Evolutionary conservation across 2,113 vertebrate species (phyloP).

Genomic region (Colius striatus): DNA sequence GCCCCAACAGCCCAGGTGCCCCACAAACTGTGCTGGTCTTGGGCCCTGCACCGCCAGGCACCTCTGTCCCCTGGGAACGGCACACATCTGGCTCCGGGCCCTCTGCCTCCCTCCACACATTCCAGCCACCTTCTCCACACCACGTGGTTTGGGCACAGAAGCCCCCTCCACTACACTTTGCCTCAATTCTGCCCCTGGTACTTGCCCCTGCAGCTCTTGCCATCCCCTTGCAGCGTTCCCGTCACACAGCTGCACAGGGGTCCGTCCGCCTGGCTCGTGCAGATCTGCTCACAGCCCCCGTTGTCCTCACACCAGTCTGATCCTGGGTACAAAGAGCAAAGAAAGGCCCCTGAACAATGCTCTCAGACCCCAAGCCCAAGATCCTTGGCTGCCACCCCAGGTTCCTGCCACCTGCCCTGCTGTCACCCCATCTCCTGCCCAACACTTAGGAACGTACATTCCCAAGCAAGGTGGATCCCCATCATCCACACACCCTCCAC

Average conservation of each 20-base stretch:
- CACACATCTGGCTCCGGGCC: accelerated
- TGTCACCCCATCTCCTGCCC: accelerated
- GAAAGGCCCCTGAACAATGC: not conserved
- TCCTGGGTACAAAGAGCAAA: constrained; percentile 65
- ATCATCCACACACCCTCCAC: accelerated
- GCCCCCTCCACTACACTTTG: accelerated
- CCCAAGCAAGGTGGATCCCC: accelerated
- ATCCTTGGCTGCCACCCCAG: accelerated
- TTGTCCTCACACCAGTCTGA: constrained; percentile 93
- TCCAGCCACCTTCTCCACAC: accelerated
- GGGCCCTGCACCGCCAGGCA: accelerated
- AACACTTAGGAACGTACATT: accelerated
- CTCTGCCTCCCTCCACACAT: accelerated
- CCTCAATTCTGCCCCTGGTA: accelerated
- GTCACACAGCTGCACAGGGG: constrained; percentile 95
- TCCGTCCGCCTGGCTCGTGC: constrained; percentile 84
- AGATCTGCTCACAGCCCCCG: constrained; percentile 96
- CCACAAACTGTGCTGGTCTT: accelerated
- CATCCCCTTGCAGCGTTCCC: constrained; percentile 87
- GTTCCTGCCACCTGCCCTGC: accelerated
- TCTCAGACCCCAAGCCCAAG: accelerated
- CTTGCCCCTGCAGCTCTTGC: constrained; percentile 90
- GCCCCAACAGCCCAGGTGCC: accelerated
- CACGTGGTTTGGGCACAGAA: accelerated
- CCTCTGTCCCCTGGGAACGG: not conserved